These are phyloP conservation scores for Herpailurus yagouaroundi DNA, from an alignment of 2,113 vertebrate genomes.

Conservation along the genomic window DNA sequence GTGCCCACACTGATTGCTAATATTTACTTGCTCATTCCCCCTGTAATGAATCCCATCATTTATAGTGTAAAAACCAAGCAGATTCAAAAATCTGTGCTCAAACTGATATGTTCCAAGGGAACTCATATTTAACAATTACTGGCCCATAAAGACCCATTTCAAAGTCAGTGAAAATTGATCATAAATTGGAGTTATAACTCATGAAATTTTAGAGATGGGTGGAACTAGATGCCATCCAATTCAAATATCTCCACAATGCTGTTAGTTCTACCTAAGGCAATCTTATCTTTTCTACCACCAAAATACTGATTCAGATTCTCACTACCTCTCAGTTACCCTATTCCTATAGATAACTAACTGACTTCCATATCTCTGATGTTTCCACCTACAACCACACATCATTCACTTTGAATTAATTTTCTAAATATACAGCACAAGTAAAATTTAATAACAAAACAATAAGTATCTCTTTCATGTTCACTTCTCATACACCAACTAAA, in stretches of 20 bases:
- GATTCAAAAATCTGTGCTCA: conserved; percentile 51
- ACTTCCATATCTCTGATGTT: background rate
- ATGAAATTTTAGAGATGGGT: background rate
- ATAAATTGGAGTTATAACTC: background rate
- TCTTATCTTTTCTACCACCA: background rate
- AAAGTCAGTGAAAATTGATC: background rate
- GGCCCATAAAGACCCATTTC: background rate
- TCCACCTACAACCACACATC: background rate
- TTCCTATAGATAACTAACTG: background rate
- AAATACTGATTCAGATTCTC: background rate
- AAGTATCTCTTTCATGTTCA: background rate
- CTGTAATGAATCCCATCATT: conserved; percentile 68
- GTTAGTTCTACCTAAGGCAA: background rate
- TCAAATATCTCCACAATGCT: background rate
- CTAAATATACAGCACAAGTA: background rate
- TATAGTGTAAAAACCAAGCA: conserved; percentile 71
- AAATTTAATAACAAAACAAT: background rate
- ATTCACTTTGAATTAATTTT: conserved; percentile 47
- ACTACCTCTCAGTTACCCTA: background rate
- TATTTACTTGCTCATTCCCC: conserved; percentile 60
- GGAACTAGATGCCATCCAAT: background rate
- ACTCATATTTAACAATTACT: background rate
- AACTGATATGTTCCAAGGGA: background rate
- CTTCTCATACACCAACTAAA: background rate
- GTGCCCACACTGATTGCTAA: conserved; percentile 77